Evolutionary conservation across 1,140 invertebrate genomes (phyloP), one percentile per base, ranked within the genome.

Genomic region (Aphelinus certus): DNA sequence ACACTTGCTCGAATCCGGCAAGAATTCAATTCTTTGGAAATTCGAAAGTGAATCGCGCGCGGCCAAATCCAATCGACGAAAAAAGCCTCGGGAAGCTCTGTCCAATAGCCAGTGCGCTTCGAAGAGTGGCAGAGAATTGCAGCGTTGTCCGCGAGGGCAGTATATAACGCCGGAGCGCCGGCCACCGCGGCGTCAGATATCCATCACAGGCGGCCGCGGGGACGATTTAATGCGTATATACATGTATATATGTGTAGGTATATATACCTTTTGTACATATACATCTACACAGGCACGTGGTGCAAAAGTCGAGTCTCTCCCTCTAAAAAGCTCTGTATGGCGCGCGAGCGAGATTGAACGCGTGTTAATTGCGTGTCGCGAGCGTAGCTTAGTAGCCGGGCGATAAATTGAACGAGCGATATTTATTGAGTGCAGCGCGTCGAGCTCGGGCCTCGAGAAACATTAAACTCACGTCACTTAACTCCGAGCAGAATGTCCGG

Each of bases 391-490:
- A 83, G 80, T 81, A 80, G 79, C 76, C 76, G 72, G 73, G 79
- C 81, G 81, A 86, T 85, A 86, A 85, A 87, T 86, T 84, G 81
- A 85, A 79, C 76, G 77, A 71, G 73, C 78, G 79, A 86, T 88
- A 87, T 87, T 86, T 88, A 83, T 84, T 77, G 84, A 83, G 82
- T 81, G 79, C 80, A 76, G 56, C 76, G 75, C 70, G 76, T 73
- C 76, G 77, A 58, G 63, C 51, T 9, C 4, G 4, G 9, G 9
- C 9, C 4, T 53, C 4, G 65, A 79, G 82, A 78, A 82, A 83
- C 81, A 82, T 85, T 84, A 82, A 83, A 81, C 81, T 82, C 80
- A 78, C 76, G 81, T 83, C 81, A 81, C 76, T 85, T 81, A 68
- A 55, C 63, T 72, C 67, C 71, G 68, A 72, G 66, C 76, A 74